Evolutionary conservation across 2,888 invertebrate species (phyloP).

Genomic region (Cremastinae sp.): DNA sequence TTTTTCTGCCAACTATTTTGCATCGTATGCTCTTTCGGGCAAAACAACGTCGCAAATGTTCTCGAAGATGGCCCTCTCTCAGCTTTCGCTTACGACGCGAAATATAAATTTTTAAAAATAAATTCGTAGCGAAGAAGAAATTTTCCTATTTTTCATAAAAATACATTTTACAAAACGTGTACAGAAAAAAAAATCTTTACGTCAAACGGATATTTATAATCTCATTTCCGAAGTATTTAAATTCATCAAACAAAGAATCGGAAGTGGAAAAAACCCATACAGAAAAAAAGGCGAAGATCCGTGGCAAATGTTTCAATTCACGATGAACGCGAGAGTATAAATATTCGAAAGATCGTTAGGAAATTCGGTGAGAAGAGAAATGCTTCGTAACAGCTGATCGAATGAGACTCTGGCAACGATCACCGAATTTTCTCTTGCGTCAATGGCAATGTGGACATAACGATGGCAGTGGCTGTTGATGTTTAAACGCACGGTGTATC

Average conservation of each 20-base stretch:
- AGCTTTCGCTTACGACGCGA: conserved; percentile 32
- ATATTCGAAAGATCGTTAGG: neutral
- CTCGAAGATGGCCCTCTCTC: conserved; percentile 11
- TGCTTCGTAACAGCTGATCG: conserved; percentile 54
- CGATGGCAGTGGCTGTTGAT: conserved; percentile 43
- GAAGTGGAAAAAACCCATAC: neutral
- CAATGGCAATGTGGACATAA: conserved; percentile 54
- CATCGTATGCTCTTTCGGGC: conserved; percentile 26
- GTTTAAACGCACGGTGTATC: conserved; percentile 36
- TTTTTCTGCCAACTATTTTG: conserved; percentile 49
- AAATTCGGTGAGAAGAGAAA: neutral
- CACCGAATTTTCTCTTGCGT: conserved; percentile 49
- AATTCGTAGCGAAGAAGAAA: neutral
- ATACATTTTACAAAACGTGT: too few species aligned
- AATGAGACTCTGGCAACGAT: conserved; percentile 46
- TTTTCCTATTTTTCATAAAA: too few species aligned
- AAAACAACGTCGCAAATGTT: conserved; percentile 40
- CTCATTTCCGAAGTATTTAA: too few species aligned
- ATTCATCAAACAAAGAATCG: too few species aligned
- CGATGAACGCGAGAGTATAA: neutral
- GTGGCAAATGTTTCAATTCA: conserved; percentile 13
- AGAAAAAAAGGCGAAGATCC: neutral
- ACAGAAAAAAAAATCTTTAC: too few species aligned
- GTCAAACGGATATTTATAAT: too few species aligned
- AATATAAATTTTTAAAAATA: conserved; percentile 7